These are phyloP conservation scores for Nomada ruficornis DNA, from an alignment of 2,888 invertebrate species.

Conservation along the genomic window DNA sequence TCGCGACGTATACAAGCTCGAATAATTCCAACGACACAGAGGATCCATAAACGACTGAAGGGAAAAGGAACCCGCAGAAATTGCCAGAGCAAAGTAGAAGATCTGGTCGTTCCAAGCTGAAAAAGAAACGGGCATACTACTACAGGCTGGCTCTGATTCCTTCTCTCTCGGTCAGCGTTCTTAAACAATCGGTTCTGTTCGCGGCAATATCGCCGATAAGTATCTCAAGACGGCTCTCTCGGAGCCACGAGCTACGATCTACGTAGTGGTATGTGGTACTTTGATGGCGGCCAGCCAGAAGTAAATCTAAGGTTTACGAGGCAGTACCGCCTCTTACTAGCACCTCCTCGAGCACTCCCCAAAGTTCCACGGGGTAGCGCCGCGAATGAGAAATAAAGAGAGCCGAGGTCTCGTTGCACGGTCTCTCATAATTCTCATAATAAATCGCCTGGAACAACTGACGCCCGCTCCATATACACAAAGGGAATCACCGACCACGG, in stretches of 20 bases:
- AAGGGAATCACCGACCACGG: conserved; percentile 65
- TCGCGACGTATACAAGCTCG: no score
- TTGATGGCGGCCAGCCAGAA: conserved; percentile 84
- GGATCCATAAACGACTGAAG: no score
- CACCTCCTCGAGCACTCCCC: conserved; percentile 84
- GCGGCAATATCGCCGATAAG: conserved; percentile 81
- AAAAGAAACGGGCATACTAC: neutral
- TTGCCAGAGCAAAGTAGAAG: neutral
- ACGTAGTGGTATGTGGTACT: conserved; percentile 75
- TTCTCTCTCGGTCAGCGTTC: conserved; percentile 47
- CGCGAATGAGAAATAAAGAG: conserved; percentile 23
- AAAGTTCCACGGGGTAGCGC: conserved; percentile 74
- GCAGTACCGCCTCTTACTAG: conserved; percentile 84
- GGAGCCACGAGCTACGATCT: conserved; percentile 71
- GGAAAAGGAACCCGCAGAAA: no score
- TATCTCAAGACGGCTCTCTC: conserved; percentile 80
- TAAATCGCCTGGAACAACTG: conserved; percentile 80
- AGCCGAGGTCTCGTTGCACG: conserved; percentile 56
- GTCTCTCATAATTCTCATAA: conserved; percentile 82
- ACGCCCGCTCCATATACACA: conserved; percentile 69
- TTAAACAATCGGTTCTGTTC: conserved; percentile 68
- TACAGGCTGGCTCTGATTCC: conserved; percentile 7
- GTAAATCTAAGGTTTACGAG: conserved; percentile 85
- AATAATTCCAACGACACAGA: no score
- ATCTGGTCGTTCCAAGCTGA: neutral